Evolutionary conservation across 2,113 vertebrate species (phyloP).

Genomic region (Shinisaurus crocodilurus): DNA sequence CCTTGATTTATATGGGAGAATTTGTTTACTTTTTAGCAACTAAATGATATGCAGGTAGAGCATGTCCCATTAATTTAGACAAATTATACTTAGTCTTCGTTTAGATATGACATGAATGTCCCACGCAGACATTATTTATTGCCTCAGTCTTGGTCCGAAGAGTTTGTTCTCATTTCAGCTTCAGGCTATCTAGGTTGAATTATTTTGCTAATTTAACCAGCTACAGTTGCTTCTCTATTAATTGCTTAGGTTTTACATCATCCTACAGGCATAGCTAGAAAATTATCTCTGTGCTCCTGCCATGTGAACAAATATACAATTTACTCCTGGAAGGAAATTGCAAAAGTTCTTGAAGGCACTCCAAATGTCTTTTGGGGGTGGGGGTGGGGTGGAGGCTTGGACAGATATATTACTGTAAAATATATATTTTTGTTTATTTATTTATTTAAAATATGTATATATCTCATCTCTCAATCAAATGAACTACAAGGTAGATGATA

Average conservation of each 20-base stretch:
- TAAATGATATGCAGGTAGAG: conserved; percentile 33
- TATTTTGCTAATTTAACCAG: conserved; percentile 57
- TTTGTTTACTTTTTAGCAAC: conserved; percentile 48
- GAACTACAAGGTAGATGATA: background rate
- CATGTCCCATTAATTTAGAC: conserved; percentile 52
- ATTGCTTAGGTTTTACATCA: conserved; percentile 39
- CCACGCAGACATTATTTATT: conserved; percentile 33
- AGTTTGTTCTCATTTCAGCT: conserved; percentile 37
- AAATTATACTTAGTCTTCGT: conserved; percentile 31
- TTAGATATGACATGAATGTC: conserved; percentile 34
- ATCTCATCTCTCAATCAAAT: background rate
- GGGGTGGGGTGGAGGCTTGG: background rate
- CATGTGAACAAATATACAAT: conserved; percentile 20
- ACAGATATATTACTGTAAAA: background rate
- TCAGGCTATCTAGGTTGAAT: conserved; percentile 46
- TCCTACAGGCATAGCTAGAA: conserved; percentile 21
- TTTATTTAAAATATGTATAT: background rate
- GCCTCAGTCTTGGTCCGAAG: conserved; percentile 49
- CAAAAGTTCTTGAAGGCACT: background rate
- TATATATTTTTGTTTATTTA: background rate
- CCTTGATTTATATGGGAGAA: conserved; percentile 27
- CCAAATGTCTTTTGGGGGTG: background rate
- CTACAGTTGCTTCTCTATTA: conserved; percentile 37
- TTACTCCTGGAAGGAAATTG: background rate
- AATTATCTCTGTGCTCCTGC: conserved; percentile 35